These are phyloP conservation scores for Agrypnus murinus DNA, from an alignment of 2,888 invertebrate species.

Conservation along the genomic window DNA sequence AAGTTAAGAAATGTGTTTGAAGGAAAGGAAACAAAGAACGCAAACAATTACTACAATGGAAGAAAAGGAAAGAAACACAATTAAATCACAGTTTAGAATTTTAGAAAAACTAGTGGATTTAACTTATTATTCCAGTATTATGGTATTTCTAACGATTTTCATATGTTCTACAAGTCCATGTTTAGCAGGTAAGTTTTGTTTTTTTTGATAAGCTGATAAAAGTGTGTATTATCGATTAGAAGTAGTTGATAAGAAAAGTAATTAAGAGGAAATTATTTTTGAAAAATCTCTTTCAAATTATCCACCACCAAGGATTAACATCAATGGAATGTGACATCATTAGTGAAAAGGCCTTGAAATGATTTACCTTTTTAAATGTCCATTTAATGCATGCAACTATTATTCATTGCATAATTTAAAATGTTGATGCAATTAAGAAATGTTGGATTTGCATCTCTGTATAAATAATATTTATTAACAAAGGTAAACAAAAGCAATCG, in stretches of 20 bases:
- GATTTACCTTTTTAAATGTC: no score
- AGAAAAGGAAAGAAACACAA: conserved; percentile 52
- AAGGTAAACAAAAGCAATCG: no score
- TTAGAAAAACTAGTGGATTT: conserved; percentile 43
- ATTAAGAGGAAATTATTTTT: no score
- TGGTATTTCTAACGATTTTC: conserved; percentile 24
- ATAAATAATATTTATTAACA: no score
- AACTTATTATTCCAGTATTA: conserved; percentile 24
- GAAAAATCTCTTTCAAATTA: no score
- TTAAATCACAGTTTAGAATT: conserved; percentile 25
- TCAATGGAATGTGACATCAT: no score
- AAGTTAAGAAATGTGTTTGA: conserved; percentile 40
- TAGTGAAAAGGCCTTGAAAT: no score
- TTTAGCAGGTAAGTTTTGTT: conserved; percentile 37
- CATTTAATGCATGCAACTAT: no score
- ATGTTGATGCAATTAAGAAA: neutral
- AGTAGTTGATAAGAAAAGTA: no score
- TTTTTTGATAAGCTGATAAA: neutral
- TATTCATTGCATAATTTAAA: conserved; percentile 1
- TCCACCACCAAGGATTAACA: no score
- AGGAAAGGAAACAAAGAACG: conserved; percentile 48
- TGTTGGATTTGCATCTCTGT: no score
- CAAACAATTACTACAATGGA: conserved; percentile 46
- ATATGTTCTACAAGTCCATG: conserved; percentile 19
- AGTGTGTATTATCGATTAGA: neutral